Percentiles rank a stretch among this genome's conserved stretches.
phyloP scores from a whole-genome alignment of 2,113 vertebrate species.

The Tychaedon coryphoeus region DNA sequence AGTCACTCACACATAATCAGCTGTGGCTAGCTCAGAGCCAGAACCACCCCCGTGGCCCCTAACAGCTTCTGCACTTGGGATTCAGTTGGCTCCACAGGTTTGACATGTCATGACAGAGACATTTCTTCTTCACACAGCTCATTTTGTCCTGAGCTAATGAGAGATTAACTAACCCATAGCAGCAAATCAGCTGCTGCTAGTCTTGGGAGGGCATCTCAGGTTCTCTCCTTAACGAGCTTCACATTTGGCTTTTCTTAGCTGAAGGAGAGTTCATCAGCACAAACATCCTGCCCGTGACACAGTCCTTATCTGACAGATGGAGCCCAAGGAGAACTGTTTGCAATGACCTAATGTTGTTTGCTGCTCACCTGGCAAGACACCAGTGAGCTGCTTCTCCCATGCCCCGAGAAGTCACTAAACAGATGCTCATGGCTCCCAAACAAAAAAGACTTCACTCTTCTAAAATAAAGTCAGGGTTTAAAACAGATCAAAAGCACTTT shows the following conservation, averaged over 20 bases:
- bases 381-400: neutral
- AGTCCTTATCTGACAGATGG: slow-evolving; percentile 56
- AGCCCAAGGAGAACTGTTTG: slow-evolving; percentile 42
- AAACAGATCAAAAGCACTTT: neutral
- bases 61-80: neutral
- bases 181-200: neutral
- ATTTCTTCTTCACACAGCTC: neutral
- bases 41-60: neutral
- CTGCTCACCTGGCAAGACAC: slow-evolving; percentile 20
- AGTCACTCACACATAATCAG: neutral
- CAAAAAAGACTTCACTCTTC: neutral
- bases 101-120: neutral
- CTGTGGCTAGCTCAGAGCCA: neutral
- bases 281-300: slow-evolving; percentile 34
- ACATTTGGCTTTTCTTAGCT: slow-evolving; percentile 35
- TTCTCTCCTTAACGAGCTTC: neutral
- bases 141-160: slow-evolving; percentile 26
- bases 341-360: slow-evolving; percentile 39
- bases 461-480: neutral
- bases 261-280: slow-evolving; percentile 22
- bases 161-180: neutral
- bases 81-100: neutral
- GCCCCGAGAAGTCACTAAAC: neutral
- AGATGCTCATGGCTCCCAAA: neutral
- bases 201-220: neutral